A percentile compares a stretch with the other conserved stretches of the same genome.
These are phyloP conservation scores for Nephrotoma guestfalica DNA, from an alignment of 2,888 invertebrate genomes.

Conservation along the genomic window DNA sequence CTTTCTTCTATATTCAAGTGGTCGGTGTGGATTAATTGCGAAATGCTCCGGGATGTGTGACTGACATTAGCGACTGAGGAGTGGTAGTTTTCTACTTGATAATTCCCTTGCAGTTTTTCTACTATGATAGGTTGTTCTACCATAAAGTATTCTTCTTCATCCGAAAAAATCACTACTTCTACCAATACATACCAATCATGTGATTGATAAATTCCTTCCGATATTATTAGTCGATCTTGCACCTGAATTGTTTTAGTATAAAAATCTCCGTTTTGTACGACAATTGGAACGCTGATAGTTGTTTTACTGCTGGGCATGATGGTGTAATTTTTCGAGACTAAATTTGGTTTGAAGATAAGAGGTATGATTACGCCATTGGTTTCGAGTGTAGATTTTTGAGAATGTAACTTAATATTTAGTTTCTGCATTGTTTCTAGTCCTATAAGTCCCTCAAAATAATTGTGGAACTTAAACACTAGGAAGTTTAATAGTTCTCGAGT, in stretches of 20 bases:
- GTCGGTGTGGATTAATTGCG: neutral
- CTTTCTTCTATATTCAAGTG: too few relatives aligned
- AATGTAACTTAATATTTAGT: too few relatives aligned
- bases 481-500: too few relatives aligned
- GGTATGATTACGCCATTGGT: too few relatives aligned
- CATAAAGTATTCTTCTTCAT: conserved; percentile 5
- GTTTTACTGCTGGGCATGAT: conserved; percentile 7
- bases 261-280: conserved; percentile 9
- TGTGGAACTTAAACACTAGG: too few relatives aligned
- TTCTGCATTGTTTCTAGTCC: neutral
- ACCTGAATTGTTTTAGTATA: conserved; percentile 6
- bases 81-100: too few relatives aligned
- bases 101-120: neutral
- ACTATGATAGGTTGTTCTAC: too few relatives aligned
- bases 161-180: conserved; percentile 9
- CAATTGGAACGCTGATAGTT: conserved; percentile 1
- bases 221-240: too few relatives aligned
- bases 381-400: conserved; percentile 8
- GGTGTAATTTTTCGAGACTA: conserved; percentile 8
- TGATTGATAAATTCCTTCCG: too few relatives aligned
- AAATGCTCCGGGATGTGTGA: neutral
- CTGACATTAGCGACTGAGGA: neutral
- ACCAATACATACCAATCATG: conserved; percentile 8
- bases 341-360: too few relatives aligned
- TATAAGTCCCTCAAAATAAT: neutral